phyloP scores from a whole-genome alignment of 2,113 vertebrate species.

The Ramphastos sulfuratus region DNA sequence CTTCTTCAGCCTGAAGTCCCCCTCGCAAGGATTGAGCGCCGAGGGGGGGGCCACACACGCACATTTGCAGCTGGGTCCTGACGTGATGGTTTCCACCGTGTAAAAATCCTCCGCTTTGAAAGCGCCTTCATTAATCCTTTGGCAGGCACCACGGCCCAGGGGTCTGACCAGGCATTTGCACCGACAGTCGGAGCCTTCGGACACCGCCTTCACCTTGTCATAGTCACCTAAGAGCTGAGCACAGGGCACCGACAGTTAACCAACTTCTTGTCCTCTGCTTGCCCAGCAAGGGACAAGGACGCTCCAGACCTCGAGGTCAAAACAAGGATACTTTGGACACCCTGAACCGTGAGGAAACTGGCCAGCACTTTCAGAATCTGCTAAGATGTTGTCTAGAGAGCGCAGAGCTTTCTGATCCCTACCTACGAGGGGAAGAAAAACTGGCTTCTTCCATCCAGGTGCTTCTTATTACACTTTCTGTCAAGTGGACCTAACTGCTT shows the following conservation, averaged over 20 bases:
- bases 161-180: constrained; percentile 96
- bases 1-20: constrained; percentile 87
- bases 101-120: constrained; percentile 84
- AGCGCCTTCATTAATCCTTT: constrained; percentile 79
- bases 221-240: constrained; percentile 93
- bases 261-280: background rate
- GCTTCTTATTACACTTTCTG: background rate
- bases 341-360: background rate
- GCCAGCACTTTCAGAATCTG: background rate
- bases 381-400: background rate
- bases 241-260: background rate
- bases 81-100: constrained; percentile 92
- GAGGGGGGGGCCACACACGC: constrained; percentile 91
- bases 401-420: background rate
- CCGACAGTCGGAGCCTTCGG: constrained; percentile 91
- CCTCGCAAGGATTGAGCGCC: constrained; percentile 90
- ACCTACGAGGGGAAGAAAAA: background rate
- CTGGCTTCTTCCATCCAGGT: background rate
- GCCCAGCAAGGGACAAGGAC: background rate
- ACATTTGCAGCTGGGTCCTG: constrained; percentile 91
- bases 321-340: background rate
- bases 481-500: background rate
- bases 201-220: constrained; percentile 95
- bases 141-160: constrained; percentile 87
- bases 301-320: background rate